Percentiles rank a stretch among this genome's conserved stretches.
phyloP scores from a whole-genome alignment of 2,113 vertebrate genomes.

The Cynopterus brachyotis region DNA sequence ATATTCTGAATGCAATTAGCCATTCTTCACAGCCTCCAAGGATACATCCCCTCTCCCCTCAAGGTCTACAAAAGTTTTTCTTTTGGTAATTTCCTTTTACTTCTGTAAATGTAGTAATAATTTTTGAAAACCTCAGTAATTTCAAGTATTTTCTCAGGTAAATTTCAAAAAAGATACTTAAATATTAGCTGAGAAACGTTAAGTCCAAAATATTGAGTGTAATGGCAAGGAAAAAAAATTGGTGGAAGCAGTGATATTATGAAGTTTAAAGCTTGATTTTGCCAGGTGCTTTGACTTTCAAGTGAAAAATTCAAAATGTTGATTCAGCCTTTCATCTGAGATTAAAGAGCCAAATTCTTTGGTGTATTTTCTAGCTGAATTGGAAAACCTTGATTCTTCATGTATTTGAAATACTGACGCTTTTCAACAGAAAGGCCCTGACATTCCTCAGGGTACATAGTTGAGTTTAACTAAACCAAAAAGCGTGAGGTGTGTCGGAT shows the following conservation, averaged over 20 bases:
- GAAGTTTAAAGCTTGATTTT: slow-evolving; percentile 27
- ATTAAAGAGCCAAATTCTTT: slow-evolving; percentile 33
- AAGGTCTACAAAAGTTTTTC: slow-evolving; percentile 32
- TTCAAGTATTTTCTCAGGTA: slow-evolving; percentile 32
- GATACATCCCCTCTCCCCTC: background rate
- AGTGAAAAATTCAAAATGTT: slow-evolving; percentile 58
- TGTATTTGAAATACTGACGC: slow-evolving; percentile 36
- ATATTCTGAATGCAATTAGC: background rate
- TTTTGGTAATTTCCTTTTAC: slow-evolving; percentile 35
- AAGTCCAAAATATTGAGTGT: background rate
- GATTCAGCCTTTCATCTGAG: slow-evolving; percentile 60
- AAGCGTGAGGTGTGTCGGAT: background rate
- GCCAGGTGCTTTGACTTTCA: slow-evolving; percentile 52
- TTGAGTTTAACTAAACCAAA: slow-evolving; percentile 20
- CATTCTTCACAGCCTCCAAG: background rate
- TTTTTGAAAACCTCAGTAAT: slow-evolving; percentile 55
- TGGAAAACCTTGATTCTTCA: slow-evolving; percentile 49
- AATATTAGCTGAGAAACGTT: slow-evolving; percentile 26
- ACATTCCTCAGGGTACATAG: background rate
- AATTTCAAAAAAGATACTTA: slow-evolving; percentile 40
- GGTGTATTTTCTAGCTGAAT: slow-evolving; percentile 33
- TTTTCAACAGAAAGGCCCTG: slow-evolving; percentile 30
- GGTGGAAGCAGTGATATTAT: background rate
- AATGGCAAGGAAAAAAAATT: background rate
- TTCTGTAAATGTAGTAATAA: slow-evolving; percentile 48